A percentile compares a stretch with the other conserved stretches of the same genome.
phyloP scores from a whole-genome alignment of 2,888 invertebrate species.

The Hedya salicella region DNA sequence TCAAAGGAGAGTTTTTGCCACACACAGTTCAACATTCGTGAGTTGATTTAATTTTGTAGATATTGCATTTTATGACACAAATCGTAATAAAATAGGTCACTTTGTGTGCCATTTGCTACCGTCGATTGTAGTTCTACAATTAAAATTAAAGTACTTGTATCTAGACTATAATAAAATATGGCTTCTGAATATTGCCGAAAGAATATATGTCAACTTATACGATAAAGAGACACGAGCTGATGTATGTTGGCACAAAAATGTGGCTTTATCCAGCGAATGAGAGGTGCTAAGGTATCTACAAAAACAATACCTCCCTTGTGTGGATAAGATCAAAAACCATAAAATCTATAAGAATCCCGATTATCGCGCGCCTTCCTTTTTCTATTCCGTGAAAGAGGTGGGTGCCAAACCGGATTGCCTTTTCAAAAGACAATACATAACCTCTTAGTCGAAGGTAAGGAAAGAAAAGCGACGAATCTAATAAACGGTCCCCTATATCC shows the following conservation, averaged over 20 bases:
- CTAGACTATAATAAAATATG: background rate
- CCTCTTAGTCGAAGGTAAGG: constrained; percentile 79
- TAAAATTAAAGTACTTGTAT: background rate
- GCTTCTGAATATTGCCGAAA: background rate
- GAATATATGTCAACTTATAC: too few species aligned
- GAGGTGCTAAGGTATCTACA: background rate
- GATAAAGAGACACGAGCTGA: too few species aligned
- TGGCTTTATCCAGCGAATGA: too few species aligned
- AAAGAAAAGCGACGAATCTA: constrained; percentile 81
- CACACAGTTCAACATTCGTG: constrained; percentile 58
- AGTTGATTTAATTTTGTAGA: constrained; percentile 59
- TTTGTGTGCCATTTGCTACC: constrained; percentile 18
- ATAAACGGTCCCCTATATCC: constrained; percentile 77
- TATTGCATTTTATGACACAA: constrained; percentile 53
- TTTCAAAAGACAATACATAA: constrained; percentile 76
- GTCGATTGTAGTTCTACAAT: background rate
- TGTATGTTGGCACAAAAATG: too few species aligned
- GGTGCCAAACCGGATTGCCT: constrained; percentile 68
- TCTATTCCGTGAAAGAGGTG: constrained; percentile 59
- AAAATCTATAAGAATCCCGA: constrained; percentile 51
- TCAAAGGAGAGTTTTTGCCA: constrained; percentile 66
- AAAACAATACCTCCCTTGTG: background rate
- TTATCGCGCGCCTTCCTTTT: constrained; percentile 59
- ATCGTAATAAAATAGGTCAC: constrained; percentile 24
- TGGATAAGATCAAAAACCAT: constrained; percentile 5